Evolutionary conservation across 2,113 vertebrate genomes (phyloP).

Genomic region (Chiloscyllium plagiosum): DNA sequence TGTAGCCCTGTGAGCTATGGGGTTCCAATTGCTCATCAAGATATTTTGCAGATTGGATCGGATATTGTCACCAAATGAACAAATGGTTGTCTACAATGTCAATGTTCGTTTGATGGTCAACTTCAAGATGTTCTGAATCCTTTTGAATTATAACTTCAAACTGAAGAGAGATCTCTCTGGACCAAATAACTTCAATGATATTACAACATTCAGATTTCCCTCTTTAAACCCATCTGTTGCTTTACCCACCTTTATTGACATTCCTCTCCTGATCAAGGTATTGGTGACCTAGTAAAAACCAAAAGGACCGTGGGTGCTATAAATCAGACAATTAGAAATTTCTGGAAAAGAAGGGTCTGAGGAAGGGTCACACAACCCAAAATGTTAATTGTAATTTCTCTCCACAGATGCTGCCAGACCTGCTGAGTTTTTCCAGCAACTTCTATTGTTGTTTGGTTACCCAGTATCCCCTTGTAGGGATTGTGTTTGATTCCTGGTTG

Average conservation of each 20-base stretch:
- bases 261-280: not conserved
- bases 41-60: not conserved
- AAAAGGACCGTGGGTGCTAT: too few relatives aligned
- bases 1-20: too few relatives aligned
- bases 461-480: not conserved
- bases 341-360: too few relatives aligned
- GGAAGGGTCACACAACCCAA: too few relatives aligned
- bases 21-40: too few relatives aligned
- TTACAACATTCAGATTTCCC: not conserved
- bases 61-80: not conserved
- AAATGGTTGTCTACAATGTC: not conserved
- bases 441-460: not conserved
- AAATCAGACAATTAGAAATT: too few relatives aligned
- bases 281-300: not conserved
- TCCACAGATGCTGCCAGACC: too few relatives aligned
- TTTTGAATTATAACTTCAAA: not conserved
- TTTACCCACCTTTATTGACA: not conserved
- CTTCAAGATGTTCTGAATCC: not conserved
- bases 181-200: not conserved
- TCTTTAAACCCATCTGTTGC: not conserved
- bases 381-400: too few relatives aligned
- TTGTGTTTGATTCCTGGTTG: not conserved
- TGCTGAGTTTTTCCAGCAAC: too few relatives aligned
- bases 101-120: not conserved
- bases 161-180: not conserved